Percentiles rank a stretch among this genome's conserved stretches.
phyloP scores from a whole-genome alignment of 92 coral and sea anemone species.

The Virgularia gustaviana region DNA sequence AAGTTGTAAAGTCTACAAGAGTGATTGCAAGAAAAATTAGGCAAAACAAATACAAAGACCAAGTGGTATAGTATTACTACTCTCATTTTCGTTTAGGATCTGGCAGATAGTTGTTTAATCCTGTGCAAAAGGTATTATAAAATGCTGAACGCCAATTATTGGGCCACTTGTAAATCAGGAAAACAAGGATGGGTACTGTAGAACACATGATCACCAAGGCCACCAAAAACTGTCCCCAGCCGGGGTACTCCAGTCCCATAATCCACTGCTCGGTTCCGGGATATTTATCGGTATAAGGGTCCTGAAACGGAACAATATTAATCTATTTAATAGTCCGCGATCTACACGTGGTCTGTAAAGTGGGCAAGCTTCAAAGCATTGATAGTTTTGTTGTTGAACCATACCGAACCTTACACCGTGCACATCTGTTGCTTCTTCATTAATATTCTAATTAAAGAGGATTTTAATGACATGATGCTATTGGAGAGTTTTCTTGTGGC shows the following conservation, averaged over 20 bases:
- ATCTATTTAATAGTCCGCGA: too few species aligned
- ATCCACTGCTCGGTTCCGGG: conserved; percentile 67
- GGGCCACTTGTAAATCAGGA: conserved; percentile 92
- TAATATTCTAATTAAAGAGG: too few species aligned
- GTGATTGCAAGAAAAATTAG: not conserved
- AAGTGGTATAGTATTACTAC: not conserved
- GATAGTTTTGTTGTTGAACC: too few species aligned
- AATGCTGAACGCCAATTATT: conserved; percentile 90
- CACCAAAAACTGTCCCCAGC: conserved; percentile 76
- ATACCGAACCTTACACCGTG: too few species aligned
- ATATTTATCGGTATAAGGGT: conserved; percentile 66
- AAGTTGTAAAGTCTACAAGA: too few species aligned
- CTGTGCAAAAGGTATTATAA: conserved; percentile 80
- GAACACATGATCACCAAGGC: conserved; percentile 72
- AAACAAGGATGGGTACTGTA: conserved; percentile 76
- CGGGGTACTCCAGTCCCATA: conserved; percentile 57
- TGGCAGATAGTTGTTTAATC: conserved; percentile 77
- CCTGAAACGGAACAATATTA: conserved; percentile 39
- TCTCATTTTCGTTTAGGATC: conserved; percentile 61
- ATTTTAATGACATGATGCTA: too few species aligned
- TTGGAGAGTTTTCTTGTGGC: too few species aligned
- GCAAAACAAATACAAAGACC: not conserved
- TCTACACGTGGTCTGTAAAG: not conserved
- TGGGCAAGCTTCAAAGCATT: too few species aligned
- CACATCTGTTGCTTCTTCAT: too few species aligned